Evolutionary conservation across 1,140 invertebrate genomes (phyloP).

Genomic region (Subanguina moxae): DNA sequence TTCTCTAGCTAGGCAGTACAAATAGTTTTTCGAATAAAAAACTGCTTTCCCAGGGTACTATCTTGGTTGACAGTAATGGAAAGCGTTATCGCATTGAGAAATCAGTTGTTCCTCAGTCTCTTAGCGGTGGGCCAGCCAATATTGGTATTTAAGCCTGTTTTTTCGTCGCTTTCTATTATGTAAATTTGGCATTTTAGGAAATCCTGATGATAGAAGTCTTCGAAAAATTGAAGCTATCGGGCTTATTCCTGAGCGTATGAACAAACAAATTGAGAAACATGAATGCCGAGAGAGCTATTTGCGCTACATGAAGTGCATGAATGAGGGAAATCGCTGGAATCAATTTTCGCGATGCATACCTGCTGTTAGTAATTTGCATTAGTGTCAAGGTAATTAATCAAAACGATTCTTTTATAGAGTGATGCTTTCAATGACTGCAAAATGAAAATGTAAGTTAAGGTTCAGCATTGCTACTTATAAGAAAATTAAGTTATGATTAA

Average conservation of each 20-base stretch:
- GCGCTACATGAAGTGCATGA: constrained; percentile 36
- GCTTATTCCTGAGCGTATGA: constrained; percentile 51
- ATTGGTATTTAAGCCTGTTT: constrained; percentile 27
- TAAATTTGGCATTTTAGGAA: constrained; percentile 35
- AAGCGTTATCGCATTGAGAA: constrained; percentile 51
- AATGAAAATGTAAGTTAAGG: too few relatives aligned
- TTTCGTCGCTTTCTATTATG: background rate
- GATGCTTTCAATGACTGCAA: too few relatives aligned
- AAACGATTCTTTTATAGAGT: too few relatives aligned
- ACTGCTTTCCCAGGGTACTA: constrained; percentile 54
- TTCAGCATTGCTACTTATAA: too few relatives aligned
- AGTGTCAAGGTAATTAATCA: too few relatives aligned
- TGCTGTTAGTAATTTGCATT: constrained; percentile 39
- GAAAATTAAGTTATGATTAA: too few relatives aligned
- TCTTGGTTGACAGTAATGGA: constrained; percentile 44
- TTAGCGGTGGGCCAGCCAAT: constrained; percentile 39
- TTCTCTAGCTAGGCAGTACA: too few relatives aligned
- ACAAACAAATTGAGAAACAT: constrained; percentile 40
- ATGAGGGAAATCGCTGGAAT: constrained; percentile 40
- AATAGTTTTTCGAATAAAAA: too few relatives aligned
- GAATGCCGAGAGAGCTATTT: constrained; percentile 10
- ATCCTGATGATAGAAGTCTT: constrained; percentile 50
- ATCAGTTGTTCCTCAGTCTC: constrained; percentile 43
- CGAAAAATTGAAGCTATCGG: constrained; percentile 52
- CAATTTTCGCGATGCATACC: constrained; percentile 36